These are phyloP conservation scores for Pygoscelis antarcticus DNA, from an alignment of 2,113 vertebrate genomes.

Conservation along the genomic window DNA sequence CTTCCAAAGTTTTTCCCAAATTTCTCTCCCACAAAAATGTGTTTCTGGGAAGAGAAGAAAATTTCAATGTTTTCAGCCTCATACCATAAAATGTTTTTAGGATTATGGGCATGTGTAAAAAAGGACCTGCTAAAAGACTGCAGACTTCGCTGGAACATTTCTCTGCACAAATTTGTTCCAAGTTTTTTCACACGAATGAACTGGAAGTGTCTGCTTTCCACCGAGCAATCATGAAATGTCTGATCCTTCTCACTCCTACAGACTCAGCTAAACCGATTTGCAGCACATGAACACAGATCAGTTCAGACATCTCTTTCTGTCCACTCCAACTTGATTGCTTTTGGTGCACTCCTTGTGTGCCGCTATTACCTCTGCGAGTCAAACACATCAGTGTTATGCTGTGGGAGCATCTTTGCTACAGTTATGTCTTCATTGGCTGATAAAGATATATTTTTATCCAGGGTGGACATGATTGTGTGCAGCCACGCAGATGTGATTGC, in stretches of 20 bases:
- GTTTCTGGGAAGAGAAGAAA: not conserved
- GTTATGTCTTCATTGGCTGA: not conserved
- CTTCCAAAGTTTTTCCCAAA: not conserved
- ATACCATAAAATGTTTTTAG: not conserved
- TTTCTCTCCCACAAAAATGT: not conserved
- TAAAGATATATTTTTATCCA: not conserved
- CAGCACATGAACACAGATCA: not conserved
- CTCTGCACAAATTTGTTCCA: not conserved
- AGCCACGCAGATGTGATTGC: not conserved
- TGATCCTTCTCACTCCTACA: not conserved
- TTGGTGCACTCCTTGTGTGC: not conserved
- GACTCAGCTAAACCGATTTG: not conserved
- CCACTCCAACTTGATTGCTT: not conserved
- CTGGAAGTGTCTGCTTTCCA: not conserved
- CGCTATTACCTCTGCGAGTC: not conserved
- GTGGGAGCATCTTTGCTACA: not conserved
- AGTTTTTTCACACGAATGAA: not conserved
- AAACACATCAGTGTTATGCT: not conserved
- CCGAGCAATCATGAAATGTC: accelerated
- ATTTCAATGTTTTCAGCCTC: not conserved
- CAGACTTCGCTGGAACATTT: not conserved
- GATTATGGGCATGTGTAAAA: not conserved
- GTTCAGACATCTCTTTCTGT: not conserved
- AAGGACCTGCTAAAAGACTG: not conserved
- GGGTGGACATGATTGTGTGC: not conserved